Evolutionary conservation across 2,797 vertebrate species (phyloP), one percentile per base, ranked within the genome.

Genomic region (Hoplostethus mediterraneus): DNA sequence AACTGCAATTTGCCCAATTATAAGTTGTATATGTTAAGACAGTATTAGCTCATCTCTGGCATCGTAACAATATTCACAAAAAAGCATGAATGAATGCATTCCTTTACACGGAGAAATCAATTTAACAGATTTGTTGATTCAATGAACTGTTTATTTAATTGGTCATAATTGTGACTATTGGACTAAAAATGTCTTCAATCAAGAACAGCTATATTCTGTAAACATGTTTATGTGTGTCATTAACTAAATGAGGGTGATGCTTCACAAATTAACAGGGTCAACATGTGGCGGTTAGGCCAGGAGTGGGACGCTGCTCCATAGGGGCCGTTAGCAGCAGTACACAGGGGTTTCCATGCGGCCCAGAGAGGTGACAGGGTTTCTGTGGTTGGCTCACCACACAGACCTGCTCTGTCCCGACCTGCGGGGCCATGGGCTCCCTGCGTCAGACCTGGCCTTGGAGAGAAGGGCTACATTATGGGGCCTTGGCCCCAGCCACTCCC

Each of bases 391-490:
- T 86, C 81, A 17, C 62, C 77, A 83, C 87, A 94, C 93, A 94
- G 90, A 90, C 84, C 77, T 53, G 76, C 91, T 91, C 91, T 93
- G 90, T 94, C 85, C 89, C 67, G 30, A 67, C 73, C 81, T 48
- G 80, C 52, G 1, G 71, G 85, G 84, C 76, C 66, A 85, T 79
- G 53, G 73, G 60, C 80, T 87, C 84, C 84, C 88, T 94, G 90
- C 92, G 89, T 94, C 93, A 94, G 84, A 90, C 82, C 88, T 87
- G 85, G 90, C 92, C 86, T 79, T 81, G 86, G 77, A 90, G 84
- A 92, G 88, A 94, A 92, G 87, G 91, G 83, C 79, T 87, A 90
- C 90, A 92, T 94, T 94, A 93, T 93, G 78, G 87, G 79, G 71
- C 84, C 72, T 89, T 87, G 82, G 89, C 89, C 88, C 66, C 73